Evolutionary conservation across 1,140 invertebrate genomes (phyloP).

Genomic region (Drosophila chauvacae): DNA sequence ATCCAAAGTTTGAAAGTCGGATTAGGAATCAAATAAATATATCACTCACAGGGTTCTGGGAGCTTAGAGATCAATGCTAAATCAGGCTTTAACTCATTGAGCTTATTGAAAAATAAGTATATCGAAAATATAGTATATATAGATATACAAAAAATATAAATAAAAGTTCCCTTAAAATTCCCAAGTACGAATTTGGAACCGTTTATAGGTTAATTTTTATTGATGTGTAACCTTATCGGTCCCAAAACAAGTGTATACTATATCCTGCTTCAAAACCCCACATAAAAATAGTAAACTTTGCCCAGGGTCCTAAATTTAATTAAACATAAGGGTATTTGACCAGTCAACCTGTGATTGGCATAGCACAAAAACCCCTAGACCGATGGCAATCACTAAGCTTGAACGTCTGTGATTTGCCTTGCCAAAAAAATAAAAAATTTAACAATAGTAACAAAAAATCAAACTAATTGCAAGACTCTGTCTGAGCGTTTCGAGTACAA

Average conservation of each 20-base stretch:
- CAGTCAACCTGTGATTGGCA: conserved; percentile 6
- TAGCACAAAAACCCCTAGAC: conserved; percentile 4
- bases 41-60: neutral
- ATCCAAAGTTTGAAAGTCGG: neutral
- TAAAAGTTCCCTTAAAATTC: neutral
- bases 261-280: neutral
- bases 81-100: neutral
- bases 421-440: conserved; percentile 13
- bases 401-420: conserved; percentile 29
- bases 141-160: neutral
- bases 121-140: too few species aligned
- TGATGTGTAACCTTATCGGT: neutral
- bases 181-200: neutral
- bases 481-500: conserved; percentile 16
- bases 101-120: neutral
- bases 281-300: neutral
- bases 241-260: neutral
- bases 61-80: too few species aligned
- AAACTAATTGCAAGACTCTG: conserved; percentile 37
- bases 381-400: conserved; percentile 19
- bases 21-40: neutral
- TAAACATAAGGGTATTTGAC: conserved; percentile 4
- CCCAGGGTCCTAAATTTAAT: neutral
- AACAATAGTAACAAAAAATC: conserved; percentile 1
- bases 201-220: neutral